Conservation (phyloP, 1,140 invertebrate genomes). For the Carcinoscorpius rotundicauda region DNA sequence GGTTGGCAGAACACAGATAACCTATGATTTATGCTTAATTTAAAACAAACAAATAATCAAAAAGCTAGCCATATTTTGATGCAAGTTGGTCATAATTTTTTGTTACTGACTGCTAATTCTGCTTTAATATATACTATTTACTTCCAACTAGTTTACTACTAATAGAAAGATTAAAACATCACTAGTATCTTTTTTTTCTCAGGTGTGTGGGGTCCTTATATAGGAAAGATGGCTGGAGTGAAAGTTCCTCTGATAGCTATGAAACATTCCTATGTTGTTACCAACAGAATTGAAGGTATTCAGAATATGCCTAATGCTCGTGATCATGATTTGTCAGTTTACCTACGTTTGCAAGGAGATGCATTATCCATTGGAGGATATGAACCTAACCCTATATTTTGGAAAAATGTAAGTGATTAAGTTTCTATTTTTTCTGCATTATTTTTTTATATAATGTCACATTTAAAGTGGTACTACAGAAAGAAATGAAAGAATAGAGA, state of each 20-base stretch:
- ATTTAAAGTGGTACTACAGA: not conserved
- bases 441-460: not conserved
- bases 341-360: conserved; percentile 69
- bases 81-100: not conserved
- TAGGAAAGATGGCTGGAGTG: conserved; percentile 55
- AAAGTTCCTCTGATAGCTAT: conserved; percentile 61
- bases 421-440: not conserved
- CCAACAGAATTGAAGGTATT: conserved; percentile 56
- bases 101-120: too few relatives aligned
- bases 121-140: too few relatives aligned
- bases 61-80: too few relatives aligned
- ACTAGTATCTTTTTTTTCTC: conserved; percentile 10
- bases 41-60: too few relatives aligned
- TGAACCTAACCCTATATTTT: conserved; percentile 64
- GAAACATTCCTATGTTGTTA: conserved; percentile 78
- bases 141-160: too few relatives aligned
- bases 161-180: not conserved
- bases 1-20: too few relatives aligned
- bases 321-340: conserved; percentile 71
- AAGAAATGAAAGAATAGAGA: too few relatives aligned
- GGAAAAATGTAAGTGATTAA: conserved; percentile 47
- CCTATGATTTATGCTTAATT: too few relatives aligned
- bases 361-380: conserved; percentile 73
- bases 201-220: conserved; percentile 64
- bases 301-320: conserved; percentile 62